Evolutionary conservation across 2,113 vertebrate species (phyloP).

Genomic region (Oriolus oriolus): DNA sequence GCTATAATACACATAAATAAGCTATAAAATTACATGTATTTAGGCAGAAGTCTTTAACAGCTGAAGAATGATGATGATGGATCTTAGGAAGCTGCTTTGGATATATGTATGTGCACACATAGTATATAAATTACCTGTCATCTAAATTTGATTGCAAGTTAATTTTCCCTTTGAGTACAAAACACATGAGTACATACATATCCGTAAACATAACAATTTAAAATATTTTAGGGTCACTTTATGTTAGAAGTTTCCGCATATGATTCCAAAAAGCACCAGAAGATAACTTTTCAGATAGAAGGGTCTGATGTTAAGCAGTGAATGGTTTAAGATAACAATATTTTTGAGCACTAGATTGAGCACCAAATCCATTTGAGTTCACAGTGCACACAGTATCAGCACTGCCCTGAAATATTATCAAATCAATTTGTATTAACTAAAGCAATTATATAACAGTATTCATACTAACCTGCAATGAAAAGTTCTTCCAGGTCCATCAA

Average conservation of each 20-base stretch:
- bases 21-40: background rate
- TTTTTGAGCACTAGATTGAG: background rate
- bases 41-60: background rate
- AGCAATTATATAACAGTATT: background rate
- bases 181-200: background rate
- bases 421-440: background rate
- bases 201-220: fast-evolving
- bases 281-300: background rate
- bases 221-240: background rate
- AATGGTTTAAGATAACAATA: background rate
- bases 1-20: background rate
- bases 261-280: background rate
- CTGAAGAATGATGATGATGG: background rate
- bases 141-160: background rate
- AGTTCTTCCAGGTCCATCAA: conserved; percentile 17
- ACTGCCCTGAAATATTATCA: background rate
- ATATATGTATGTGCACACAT: background rate
- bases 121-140: background rate
- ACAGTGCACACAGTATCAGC: background rate
- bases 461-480: conserved; percentile 66
- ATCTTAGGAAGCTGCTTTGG: background rate
- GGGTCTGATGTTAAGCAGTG: background rate
- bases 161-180: background rate
- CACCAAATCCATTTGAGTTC: background rate
- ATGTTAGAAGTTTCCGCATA: background rate